These are phyloP conservation scores for Acleris emargana DNA, from an alignment of 2,888 invertebrate genomes.

Conservation along the genomic window DNA sequence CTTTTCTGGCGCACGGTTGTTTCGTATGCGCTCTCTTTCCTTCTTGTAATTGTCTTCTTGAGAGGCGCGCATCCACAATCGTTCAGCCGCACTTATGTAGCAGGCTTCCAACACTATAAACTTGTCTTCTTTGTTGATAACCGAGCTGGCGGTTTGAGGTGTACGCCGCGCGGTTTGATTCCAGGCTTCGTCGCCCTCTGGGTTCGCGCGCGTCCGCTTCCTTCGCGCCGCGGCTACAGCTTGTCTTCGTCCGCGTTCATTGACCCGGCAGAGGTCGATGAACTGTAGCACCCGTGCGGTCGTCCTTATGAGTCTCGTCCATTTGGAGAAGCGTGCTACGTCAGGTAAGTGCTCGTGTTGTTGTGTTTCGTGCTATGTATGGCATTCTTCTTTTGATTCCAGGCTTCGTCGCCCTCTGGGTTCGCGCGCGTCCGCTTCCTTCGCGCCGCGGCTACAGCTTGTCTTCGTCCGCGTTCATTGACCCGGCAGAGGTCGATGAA, in stretches of 20 bases:
- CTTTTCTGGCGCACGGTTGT: neutral
- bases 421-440: neutral
- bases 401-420: neutral
- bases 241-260: neutral
- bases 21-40: neutral
- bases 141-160: no score
- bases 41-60: neutral
- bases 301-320: neutral
- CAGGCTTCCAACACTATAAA: neutral
- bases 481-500: neutral
- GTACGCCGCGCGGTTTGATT: no score
- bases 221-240: neutral
- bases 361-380: no score
- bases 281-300: neutral
- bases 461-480: no score
- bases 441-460: neutral
- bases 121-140: neutral
- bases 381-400: neutral
- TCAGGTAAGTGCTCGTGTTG: neutral
- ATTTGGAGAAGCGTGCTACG: neutral
- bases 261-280: neutral
- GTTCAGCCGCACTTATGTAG: neutral
- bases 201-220: neutral
- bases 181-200: neutral
- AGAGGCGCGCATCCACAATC: neutral